Evolutionary conservation across 2,113 vertebrate genomes (phyloP).

Genomic region (Mus musculus): GRCm39 chrX:159408501-159409000

Average conservation of each 20-base stretch:
- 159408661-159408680: slow-evolving; percentile 89
- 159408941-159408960: neutral
- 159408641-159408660: neutral
- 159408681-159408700: slow-evolving; percentile 88
- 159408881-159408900: neutral
- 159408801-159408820: slow-evolving; percentile 93
- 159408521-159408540: neutral
- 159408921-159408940: neutral
- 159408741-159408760: slow-evolving; percentile 85
- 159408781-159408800: slow-evolving; percentile 91
- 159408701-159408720: slow-evolving; percentile 94
- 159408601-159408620: neutral
- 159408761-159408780: slow-evolving; percentile 96
- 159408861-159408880: slow-evolving; percentile 37
- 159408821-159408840: slow-evolving; percentile 91
- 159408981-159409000: slow-evolving; percentile 14
- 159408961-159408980: neutral
- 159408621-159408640: neutral
- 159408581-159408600: slow-evolving; percentile 47
- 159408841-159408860: slow-evolving; percentile 49
- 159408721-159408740: slow-evolving; percentile 88
- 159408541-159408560: slow-evolving; percentile 21
- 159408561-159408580: neutral
- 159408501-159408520: slow-evolving; percentile 34
- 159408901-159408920: neutral